Evolutionary conservation across 2,888 invertebrate species (phyloP).

Genomic region (Thereva unica): DNA sequence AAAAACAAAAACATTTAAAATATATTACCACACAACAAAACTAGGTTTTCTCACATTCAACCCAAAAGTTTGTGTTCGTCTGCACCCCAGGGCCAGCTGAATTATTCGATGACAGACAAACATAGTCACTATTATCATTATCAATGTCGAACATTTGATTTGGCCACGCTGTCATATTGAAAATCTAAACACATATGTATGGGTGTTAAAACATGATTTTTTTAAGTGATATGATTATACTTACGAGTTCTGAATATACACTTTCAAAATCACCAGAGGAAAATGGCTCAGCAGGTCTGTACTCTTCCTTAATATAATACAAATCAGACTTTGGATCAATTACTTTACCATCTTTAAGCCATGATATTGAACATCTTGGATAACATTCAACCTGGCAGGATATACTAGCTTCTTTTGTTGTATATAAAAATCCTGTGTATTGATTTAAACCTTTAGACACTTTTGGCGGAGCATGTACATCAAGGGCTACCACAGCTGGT

Average conservation of each 20-base stretch:
- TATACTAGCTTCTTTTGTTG: conserved; percentile 74
- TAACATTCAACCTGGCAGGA: conserved; percentile 89
- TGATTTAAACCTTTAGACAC: conserved; percentile 83
- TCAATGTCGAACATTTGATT: conserved; percentile 74
- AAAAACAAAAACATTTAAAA: conserved; percentile 10
- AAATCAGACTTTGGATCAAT: conserved; percentile 67
- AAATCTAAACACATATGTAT: conserved; percentile 61
- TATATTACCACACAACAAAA: conserved; percentile 20
- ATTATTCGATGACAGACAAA: conserved; percentile 79
- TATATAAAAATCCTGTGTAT: conserved; percentile 79
- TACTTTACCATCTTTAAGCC: conserved; percentile 78
- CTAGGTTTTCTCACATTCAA: conserved; percentile 76
- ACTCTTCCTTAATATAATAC: conserved; percentile 71
- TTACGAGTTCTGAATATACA: conserved; percentile 80
- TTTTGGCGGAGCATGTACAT: conserved; percentile 81
- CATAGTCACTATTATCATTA: conserved; percentile 79
- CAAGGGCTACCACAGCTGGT: conserved; percentile 68
- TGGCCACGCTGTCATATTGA: conserved; percentile 87
- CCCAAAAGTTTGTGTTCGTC: conserved; percentile 82
- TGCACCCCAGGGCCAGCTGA: conserved; percentile 79
- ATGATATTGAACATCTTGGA: conserved; percentile 81
- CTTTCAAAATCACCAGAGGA: conserved; percentile 87
- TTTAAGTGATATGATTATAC: conserved; percentile 45
- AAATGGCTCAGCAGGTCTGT: conserved; percentile 69
- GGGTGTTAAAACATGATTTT: neutral